Conservation (phyloP, 1,140 invertebrate genomes). For the Pygmarrhopalites habei region DNA sequence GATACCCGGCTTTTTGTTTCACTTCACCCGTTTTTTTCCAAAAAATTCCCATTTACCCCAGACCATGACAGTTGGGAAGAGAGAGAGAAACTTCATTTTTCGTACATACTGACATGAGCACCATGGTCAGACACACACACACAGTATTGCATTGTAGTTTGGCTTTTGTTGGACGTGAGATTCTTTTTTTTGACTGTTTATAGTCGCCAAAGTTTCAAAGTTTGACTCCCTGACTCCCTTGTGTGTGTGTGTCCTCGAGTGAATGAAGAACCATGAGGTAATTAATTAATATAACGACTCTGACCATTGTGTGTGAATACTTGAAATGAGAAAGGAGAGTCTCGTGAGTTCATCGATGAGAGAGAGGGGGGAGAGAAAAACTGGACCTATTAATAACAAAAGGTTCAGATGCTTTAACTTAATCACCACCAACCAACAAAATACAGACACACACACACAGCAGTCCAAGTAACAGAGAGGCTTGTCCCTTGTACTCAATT, state of each 20-base stretch:
- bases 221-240: background rate
- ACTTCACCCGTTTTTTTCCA: too few relatives aligned
- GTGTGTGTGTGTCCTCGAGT: conserved; percentile 10
- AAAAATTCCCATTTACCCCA: too few relatives aligned
- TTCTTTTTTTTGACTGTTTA: background rate
- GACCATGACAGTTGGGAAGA: too few relatives aligned
- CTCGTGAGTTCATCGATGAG: conserved; percentile 4
- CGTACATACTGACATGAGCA: too few relatives aligned
- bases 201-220: background rate
- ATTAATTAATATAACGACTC: conserved; percentile 31
- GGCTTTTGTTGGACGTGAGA: conserved; percentile 1
- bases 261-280: conserved; percentile 23
- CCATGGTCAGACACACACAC: too few relatives aligned
- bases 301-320: conserved; percentile 15
- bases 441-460: background rate
- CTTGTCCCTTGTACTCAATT: conserved; percentile 14
- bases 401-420: conserved; percentile 4
- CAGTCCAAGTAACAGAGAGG: background rate
- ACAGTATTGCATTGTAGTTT: background rate
- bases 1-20: too few relatives aligned
- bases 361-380: too few relatives aligned
- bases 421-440: conserved; percentile 17
- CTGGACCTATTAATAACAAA: conserved; percentile 31
- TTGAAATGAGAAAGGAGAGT: conserved; percentile 14
- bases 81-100: too few relatives aligned